phyloP scores from a whole-genome alignment of 2,888 invertebrate species.

The Netelia fuscicornis region DNA sequence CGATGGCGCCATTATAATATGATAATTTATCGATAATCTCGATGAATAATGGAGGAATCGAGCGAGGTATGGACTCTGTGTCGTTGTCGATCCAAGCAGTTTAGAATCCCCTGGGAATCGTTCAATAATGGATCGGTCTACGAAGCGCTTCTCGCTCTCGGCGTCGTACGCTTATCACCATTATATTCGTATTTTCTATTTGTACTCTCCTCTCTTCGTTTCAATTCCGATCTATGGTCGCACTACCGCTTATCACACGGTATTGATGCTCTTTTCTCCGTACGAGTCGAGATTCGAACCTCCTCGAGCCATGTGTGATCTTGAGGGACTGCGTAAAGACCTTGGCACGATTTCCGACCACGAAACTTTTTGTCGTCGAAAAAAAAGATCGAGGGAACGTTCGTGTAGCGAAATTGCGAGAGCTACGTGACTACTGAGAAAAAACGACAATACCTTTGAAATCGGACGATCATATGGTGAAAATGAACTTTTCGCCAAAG shows the following conservation, averaged over 20 bases:
- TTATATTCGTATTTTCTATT: conserved; percentile 44
- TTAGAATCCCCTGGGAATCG: conserved; percentile 76
- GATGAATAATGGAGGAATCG: conserved; percentile 81
- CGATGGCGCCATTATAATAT: conserved; percentile 80
- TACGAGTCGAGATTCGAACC: not conserved
- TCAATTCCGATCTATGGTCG: not conserved
- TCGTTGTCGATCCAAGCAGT: conserved; percentile 80
- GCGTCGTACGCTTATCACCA: conserved; percentile 10
- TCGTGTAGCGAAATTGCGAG: too few relatives aligned
- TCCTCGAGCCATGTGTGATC: conserved; percentile 24
- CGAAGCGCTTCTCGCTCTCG: conserved; percentile 16
- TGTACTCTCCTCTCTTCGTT: conserved; percentile 6
- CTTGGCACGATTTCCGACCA: conserved; percentile 74
- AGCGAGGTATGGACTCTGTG: conserved; percentile 75
- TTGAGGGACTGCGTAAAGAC: conserved; percentile 73
- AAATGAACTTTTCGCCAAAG: not conserved
- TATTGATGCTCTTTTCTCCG: conserved; percentile 20
- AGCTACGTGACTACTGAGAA: too few relatives aligned
- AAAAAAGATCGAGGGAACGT: too few relatives aligned
- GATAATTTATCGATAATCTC: conserved; percentile 82
- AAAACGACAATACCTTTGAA: conserved; percentile 22
- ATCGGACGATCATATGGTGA: conserved; percentile 37
- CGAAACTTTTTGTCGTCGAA: conserved; percentile 68
- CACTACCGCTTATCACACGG: not conserved
- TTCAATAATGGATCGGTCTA: conserved; percentile 80